Evolutionary conservation across 1,140 invertebrate genomes (phyloP), one percentile per base, ranked within the genome.

Genomic region (Patella vulgata): DNA sequence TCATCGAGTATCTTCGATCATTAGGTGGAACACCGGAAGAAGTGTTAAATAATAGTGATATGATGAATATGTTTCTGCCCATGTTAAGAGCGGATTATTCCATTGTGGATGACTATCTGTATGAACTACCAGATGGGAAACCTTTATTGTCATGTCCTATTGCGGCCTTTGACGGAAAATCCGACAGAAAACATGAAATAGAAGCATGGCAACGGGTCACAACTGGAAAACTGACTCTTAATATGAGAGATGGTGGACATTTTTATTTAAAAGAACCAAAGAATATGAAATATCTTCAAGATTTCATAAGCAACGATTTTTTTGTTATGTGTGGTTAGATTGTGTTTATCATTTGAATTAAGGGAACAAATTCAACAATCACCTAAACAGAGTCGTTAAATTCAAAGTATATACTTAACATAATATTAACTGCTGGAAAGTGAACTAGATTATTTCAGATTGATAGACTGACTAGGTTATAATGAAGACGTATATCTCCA

Each of bases 1-100:
- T 28, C 27, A 31, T 51, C 25, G 17, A 31, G 21, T 63, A 11
- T 56, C 19, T 57, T 8, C 31, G 14, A 39, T 17, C 23, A 8
- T 3, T 50, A 77, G 76, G 74, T 19, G 77, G 77, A 36, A 79
- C 74, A 11, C 77, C 77, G n/a, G 50, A 58, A 55, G 74, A 77
- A 46, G 55, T 79, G 9, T 42, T 79, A 40, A 59, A 68, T 6
- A 70, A 76, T 30, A 25, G 61, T n/a, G 76, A 78, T 33, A 50
- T 77, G n/a, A 70, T 77, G 64, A 44, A 60, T n/a, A 31, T 75
- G 6, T 75, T 70, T 59, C 47, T 79, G 25, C 77, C 77, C 25
- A 27, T 68, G 11, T 23, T 79, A 17, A 60, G 63, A 27, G 71
- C 75, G 28, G 77, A 79, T 55, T 77, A 71, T 52, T 46, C 42